Percentiles rank a stretch among this genome's conserved stretches.
These are phyloP conservation scores for Dendrocincla fuliginosa DNA, from an alignment of 2,797 vertebrate genomes.

Conservation along the genomic window DNA sequence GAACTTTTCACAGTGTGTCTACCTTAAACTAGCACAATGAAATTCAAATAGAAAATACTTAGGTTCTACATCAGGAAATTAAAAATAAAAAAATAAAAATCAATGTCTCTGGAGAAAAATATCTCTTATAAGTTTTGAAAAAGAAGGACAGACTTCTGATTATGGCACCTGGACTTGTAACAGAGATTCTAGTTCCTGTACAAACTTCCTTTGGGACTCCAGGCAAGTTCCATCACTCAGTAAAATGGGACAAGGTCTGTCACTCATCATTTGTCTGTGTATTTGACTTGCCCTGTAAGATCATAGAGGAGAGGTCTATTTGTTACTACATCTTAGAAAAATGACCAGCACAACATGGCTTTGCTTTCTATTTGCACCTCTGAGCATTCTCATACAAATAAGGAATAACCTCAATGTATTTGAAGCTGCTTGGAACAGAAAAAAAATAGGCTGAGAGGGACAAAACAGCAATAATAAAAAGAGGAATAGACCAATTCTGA, in stretches of 20 bases:
- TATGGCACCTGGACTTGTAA: neutral
- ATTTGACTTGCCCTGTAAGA: neutral
- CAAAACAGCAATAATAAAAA: neutral
- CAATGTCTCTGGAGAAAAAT: neutral
- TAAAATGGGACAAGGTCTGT: neutral
- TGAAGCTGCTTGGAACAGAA: neutral
- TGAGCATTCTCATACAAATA: neutral
- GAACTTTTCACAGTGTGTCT: neutral
- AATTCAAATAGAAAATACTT: neutral
- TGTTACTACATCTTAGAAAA: neutral
- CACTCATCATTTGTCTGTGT: neutral
- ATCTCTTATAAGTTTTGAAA: neutral
- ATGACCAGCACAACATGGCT: neutral
- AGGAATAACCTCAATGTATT: neutral
- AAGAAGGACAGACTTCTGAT: neutral
- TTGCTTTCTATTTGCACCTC: neutral
- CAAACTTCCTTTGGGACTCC: neutral
- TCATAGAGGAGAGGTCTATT: neutral
- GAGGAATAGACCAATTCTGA: neutral
- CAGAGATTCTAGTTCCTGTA: neutral
- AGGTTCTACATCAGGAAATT: neutral
- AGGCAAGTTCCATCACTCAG: neutral
- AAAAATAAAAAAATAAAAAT: neutral
- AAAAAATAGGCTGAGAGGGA: fast-evolving
- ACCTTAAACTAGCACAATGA: neutral